Evolutionary conservation across 92 coral and sea anemone species (phyloP), one percentile per base, ranked within the genome.

Genomic region (Bergia sp.): DNA sequence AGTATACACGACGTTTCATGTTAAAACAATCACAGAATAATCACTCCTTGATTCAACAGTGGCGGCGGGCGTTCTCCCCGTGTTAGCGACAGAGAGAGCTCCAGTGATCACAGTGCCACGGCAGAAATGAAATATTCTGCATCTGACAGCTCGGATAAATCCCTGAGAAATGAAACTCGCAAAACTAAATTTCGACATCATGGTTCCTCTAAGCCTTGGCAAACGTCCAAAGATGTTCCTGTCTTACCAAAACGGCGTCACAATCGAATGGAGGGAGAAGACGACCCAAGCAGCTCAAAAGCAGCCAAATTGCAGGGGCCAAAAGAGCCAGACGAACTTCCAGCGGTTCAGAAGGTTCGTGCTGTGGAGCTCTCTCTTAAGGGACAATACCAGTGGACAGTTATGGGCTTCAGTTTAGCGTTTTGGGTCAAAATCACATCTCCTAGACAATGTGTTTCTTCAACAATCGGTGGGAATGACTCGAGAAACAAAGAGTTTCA

Each of bases 391-490:
- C 91, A 92, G 3, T 93, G 96, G 93, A 94, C 99, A 29, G 78
- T 87, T 47, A 84, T 91, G 42, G 96, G 96, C 37, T 94, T 96
- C 61, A 96, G 98, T 85, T 80, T 96, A 58, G 96, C 92, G 44
- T 90, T 96, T 76, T 96, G 99, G 99, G 73, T 96, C 44, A 93
- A 93, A 36, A 82, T 94, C 73, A 89, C 87, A 42, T 90, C 88
- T 49, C 81, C 76, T 5, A 88, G 81, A 15, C 44, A 39, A 13
- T 23, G 55, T 8, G 57, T 43, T 55, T 75, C 86, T 39, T 82
- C 57, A 45, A 44, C 45, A 29, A 23, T 83, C 37, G 82, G 49
- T 43, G 94, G 88, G 18, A 65, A 15, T 11, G 66, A 47, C 41
- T 58, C 64, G 50, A 64, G 82, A 20, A 85, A 86, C 71, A 65